phyloP scores from a whole-genome alignment of 1,140 invertebrate species.

The Phthorimaea operculella region DNA sequence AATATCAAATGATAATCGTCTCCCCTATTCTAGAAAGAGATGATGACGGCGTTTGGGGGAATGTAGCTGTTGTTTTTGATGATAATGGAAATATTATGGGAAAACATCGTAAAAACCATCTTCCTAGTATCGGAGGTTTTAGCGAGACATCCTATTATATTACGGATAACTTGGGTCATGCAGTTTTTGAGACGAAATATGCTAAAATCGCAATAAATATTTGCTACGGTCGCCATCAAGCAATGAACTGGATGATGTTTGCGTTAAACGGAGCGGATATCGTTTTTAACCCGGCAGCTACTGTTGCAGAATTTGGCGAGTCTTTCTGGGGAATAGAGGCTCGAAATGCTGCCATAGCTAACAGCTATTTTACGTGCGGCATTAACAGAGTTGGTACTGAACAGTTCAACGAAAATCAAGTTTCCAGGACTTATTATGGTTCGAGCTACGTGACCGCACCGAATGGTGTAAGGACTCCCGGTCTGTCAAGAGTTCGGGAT shows the following conservation, averaged over 20 bases:
- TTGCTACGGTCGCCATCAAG: conserved; percentile 98
- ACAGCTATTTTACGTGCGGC: conserved; percentile 91
- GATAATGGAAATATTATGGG: conserved; percentile 88
- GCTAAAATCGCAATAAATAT: conserved; percentile 95
- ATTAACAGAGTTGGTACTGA: conserved; percentile 98
- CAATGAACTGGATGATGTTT: conserved; percentile 97
- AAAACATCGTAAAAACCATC: conserved; percentile 98
- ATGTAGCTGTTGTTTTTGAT: conserved; percentile 94
- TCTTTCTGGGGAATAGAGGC: conserved; percentile 97
- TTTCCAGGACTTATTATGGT: conserved; percentile 96
- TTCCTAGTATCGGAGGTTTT: conserved; percentile 96
- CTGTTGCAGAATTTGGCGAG: conserved; percentile 85
- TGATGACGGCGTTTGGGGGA: conserved; percentile 88
- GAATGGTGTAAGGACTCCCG: conserved; percentile 90
- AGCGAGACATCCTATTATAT: conserved; percentile 98
- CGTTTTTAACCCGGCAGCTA: conserved; percentile 98
- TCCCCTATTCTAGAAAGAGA: conserved; percentile 96
- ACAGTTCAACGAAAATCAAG: conserved; percentile 76
- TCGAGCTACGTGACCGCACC: conserved; percentile 95
- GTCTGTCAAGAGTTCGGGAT: conserved; percentile 84
- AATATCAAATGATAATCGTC: conserved; percentile 95
- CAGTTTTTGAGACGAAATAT: conserved; percentile 89
- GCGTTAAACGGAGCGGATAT: conserved; percentile 97
- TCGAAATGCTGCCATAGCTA: conserved; percentile 95
- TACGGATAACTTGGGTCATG: conserved; percentile 94